Percentiles rank a stretch among this genome's conserved stretches.
These are phyloP conservation scores for Drosophila affinis DNA, from an alignment of 2,888 invertebrate genomes.

Conservation along the genomic window DNA sequence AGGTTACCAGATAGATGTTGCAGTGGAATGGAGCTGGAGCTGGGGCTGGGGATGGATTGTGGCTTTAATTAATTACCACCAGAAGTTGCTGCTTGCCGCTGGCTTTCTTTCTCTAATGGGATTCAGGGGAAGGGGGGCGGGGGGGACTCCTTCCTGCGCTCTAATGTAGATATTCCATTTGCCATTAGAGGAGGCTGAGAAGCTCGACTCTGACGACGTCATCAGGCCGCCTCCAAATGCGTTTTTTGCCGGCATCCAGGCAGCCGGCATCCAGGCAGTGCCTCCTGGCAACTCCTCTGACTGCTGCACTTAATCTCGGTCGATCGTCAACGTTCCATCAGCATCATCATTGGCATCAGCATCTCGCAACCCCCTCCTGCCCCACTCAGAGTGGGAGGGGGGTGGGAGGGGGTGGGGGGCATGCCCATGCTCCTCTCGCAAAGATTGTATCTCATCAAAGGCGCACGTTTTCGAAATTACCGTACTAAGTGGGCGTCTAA, in stretches of 20 bases:
- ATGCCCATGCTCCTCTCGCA: conserved; percentile 13
- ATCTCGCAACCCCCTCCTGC: background rate
- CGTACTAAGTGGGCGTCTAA: conserved; percentile 84
- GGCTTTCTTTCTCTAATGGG: conserved; percentile 70
- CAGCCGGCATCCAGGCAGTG: conserved; percentile 3
- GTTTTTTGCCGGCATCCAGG: conserved; percentile 25
- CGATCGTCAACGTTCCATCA: conserved; percentile 58
- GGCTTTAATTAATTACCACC: conserved; percentile 73
- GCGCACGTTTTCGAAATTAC: conserved; percentile 83
- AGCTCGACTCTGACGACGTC: conserved; percentile 51
- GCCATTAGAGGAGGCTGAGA: conserved; percentile 49
- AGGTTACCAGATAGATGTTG: conserved; percentile 60
- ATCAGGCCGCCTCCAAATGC: conserved; percentile 62
- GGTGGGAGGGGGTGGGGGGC: background rate
- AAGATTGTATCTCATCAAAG: conserved; percentile 82
- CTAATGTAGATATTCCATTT: conserved; percentile 73
- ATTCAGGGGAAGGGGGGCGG: background rate
- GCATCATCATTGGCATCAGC: conserved; percentile 48
- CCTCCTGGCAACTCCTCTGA: conserved; percentile 32
- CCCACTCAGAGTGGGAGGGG: too few relatives aligned
- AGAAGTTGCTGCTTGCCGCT: conserved; percentile 51
- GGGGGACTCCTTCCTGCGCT: conserved; percentile 17
- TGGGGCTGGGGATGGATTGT: conserved; percentile 45
- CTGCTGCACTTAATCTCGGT: conserved; percentile 71
- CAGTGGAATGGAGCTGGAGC: conserved; percentile 27